Conservation (phyloP, 2,113 vertebrate genomes). For the Clarias magur region DNA sequence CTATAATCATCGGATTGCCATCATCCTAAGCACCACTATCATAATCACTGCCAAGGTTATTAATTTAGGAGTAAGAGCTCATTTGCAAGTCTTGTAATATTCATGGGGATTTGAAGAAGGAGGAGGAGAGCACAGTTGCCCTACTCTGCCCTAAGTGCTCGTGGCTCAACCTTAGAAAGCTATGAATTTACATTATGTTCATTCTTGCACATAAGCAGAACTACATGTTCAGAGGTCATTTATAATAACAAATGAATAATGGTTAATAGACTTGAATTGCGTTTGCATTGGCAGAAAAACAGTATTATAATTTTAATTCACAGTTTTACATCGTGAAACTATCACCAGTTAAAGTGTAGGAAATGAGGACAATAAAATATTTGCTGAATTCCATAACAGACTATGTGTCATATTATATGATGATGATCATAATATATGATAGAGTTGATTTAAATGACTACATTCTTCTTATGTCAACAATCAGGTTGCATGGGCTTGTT, state of each 20-base stretch:
- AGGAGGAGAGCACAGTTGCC: slow-evolving; percentile 1
- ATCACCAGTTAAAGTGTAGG: background rate
- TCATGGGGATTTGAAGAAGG: slow-evolving; percentile 35
- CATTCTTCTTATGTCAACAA: too few species aligned
- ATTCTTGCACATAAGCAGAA: background rate
- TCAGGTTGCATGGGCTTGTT: too few species aligned
- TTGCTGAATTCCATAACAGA: background rate
- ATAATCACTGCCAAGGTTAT: slow-evolving; percentile 54
- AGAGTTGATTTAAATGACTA: background rate
- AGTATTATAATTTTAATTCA: background rate
- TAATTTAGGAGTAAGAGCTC: slow-evolving; percentile 47
- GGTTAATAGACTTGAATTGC: background rate
- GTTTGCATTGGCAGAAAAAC: background rate
- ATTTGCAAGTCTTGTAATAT: slow-evolving; percentile 48
- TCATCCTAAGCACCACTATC: slow-evolving; percentile 53
- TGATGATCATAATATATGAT: background rate
- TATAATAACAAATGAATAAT: background rate
- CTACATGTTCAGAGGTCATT: background rate
- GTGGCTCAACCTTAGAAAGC: slow-evolving; percentile 22
- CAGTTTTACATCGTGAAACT: background rate
- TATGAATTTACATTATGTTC: background rate
- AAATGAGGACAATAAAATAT: background rate
- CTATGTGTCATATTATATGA: background rate
- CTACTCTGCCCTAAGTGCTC: slow-evolving; percentile 24
- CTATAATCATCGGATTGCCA: slow-evolving; percentile 53